Base-by-base conservation (phyloP, 2,888 invertebrate species). In the Antitype chi region DNA sequence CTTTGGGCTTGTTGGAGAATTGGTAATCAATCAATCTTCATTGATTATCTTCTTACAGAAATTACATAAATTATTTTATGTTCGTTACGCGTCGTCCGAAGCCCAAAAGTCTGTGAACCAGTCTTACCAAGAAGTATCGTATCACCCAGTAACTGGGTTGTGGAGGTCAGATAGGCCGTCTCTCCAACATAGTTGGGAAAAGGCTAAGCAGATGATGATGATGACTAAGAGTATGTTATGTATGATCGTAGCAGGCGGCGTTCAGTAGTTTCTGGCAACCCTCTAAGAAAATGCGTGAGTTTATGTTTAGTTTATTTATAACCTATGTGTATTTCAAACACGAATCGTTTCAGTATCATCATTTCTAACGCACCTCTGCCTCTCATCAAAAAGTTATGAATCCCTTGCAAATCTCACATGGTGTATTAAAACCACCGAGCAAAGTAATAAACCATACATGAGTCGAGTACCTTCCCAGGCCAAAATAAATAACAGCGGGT, bases 1-100 rank as follows among this genome's bases (percentile, higher is more conserved):
- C 43, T 74, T 75, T 69, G 62, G 23, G 7, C 32, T 60, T 49
- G 28, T 17, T 32, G 23, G 43, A 25, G 32, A 23, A 20, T 55
- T 55, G 38, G 68, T 53, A 64, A 80, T 69, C 80, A 79, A 69
- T 80, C 64, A 74, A 55, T 69, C 38, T 23, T 32, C n/a, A 28
- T 49, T 49, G 11, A 55, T 57, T 70, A 57, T 38, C 23, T 66
- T 75, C 23, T 70, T 49, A 52, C 23, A 20, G 47, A 49, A 20
- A 55, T 52, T n/a, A 5, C n/a, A 9, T 8, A 15, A 60, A 32
- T 32, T 38, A 6, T 38, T 5, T 38, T 3, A 3, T 38, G 38
- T 38, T 38, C 6, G 38, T 38, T 5, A 5, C 38, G 38, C 38
- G 38, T 38, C 38, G 38, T 38, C 38, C 38, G 38, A 5, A 38